Evolutionary conservation across 1,140 invertebrate genomes (phyloP), one percentile per base, ranked within the genome.

Genomic region (Ruditapes philippinarum): DNA sequence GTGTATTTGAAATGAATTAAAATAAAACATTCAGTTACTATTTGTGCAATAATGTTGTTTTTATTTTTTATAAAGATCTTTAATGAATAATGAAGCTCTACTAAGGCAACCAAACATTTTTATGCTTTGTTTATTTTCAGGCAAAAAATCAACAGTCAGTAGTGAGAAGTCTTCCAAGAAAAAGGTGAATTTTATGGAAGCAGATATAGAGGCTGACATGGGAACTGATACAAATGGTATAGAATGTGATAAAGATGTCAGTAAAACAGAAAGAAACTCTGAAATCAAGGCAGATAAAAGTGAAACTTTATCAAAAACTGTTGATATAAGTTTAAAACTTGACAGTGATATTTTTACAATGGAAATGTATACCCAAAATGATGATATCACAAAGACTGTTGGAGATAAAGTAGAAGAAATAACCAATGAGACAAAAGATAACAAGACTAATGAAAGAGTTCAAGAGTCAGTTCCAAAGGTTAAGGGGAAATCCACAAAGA

Each of bases 291-390:
- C 17, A 49, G 36, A 51, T 51, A 36, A 36, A 45, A 65, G 38
- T 73, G 40, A 38, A 4, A 49, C 1, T 3, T 25, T 33, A n/a
- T n/a, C n/a, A 36, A 65, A 36, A 7, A 5, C 36, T 81, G n/a
- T 45, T 28, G n/a, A 19, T 14, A 73, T 25, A 49, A 65, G 33
- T 54, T 17, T 89, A n/a, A 84, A 89, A 12, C 79, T 89, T 36
- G 88, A 89, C 33, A 82, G 57, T 60, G 88, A 89, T 76, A 74
- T 89, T 36, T 89, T 89, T 68, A 84, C 88, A 28, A 89, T 89
- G 88, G 88, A 89, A 11, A 40, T 85, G 60, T 33, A 62, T 36
- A 49, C 51, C 25, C 49, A 49, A 25, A 40, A 62, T 45, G 28
- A 38, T 3, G 28, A 49, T 45, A 38, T 51, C 22, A 36, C 0